Conservation (phyloP, 2,888 invertebrate species). For the Drosophila niveifrons region DNA sequence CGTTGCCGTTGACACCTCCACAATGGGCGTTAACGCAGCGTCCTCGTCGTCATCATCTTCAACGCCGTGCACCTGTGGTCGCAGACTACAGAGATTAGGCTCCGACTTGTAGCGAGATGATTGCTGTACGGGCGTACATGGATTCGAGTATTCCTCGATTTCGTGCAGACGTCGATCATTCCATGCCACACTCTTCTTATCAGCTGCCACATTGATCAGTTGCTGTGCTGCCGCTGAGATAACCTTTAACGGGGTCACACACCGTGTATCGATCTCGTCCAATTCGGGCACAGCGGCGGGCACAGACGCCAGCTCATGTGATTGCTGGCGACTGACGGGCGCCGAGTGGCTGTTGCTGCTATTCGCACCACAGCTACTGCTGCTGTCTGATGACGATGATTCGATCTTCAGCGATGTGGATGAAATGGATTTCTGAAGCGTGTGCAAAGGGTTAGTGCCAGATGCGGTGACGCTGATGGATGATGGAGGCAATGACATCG, state of each 20-base stretch:
- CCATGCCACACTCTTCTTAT: conserved; percentile 80
- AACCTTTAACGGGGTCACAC: conserved; percentile 76
- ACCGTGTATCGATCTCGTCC: conserved; percentile 64
- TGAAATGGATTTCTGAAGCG: conserved; percentile 84
- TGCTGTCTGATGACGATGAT: conserved; percentile 60
- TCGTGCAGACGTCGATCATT: conserved; percentile 70
- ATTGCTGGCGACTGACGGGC: conserved; percentile 82
- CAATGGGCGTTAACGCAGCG: conserved; percentile 52
- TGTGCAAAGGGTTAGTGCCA: conserved; percentile 62
- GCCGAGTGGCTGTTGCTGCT: conserved; percentile 69
- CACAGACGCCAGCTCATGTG: conserved; percentile 64
- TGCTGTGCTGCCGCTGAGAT: conserved; percentile 71
- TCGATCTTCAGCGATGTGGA: conserved; percentile 81
- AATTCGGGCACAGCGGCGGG: conserved; percentile 48
- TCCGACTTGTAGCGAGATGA: conserved; percentile 84
- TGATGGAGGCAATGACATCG: conserved; percentile 44
- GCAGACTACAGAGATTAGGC: conserved; percentile 82
- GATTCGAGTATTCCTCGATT: conserved; percentile 71
- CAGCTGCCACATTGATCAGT: conserved; percentile 53
- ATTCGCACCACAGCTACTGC: conserved; percentile 56
- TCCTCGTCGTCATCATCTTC: conserved; percentile 23
- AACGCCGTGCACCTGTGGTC: conserved; percentile 47
- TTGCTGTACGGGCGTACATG: conserved; percentile 73
- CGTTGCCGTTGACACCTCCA: conserved; percentile 47
- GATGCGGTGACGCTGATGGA: conserved; percentile 36